Conservation (phyloP, 2,888 invertebrate species). For the Onthophagus sagittarius region DNA sequence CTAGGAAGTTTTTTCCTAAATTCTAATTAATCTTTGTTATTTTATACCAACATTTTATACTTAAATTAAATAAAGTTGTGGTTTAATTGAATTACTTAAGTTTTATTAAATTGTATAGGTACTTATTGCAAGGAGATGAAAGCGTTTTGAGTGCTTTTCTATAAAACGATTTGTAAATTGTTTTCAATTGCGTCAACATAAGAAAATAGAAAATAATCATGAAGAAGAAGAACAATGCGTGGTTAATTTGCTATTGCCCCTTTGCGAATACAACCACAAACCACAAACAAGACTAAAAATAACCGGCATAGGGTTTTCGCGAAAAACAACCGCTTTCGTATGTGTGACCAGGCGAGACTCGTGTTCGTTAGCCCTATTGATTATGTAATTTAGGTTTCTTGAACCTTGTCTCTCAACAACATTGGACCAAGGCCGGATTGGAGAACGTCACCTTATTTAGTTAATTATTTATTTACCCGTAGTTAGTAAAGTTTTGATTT, state of each 20-base stretch:
- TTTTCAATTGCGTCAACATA: too few relatives aligned
- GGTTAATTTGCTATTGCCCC: not conserved
- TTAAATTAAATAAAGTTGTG: too few relatives aligned
- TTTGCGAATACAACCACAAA: not conserved
- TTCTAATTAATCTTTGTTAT: too few relatives aligned
- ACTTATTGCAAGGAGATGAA: too few relatives aligned
- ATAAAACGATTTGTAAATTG: too few relatives aligned
- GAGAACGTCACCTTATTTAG: not conserved
- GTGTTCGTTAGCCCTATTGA: conserved; percentile 11
- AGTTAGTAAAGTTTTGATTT: not conserved
- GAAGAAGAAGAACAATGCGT: not conserved
- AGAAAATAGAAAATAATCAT: not conserved
- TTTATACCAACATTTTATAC: too few relatives aligned
- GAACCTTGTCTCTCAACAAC: not conserved
- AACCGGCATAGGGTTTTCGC: not conserved
- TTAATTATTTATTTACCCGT: not conserved
- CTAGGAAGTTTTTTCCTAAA: too few relatives aligned
- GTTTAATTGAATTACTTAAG: too few relatives aligned
- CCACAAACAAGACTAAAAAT: not conserved
- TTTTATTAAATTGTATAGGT: too few relatives aligned
- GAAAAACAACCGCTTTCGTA: conserved; percentile 1
- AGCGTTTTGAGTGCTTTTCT: too few relatives aligned
- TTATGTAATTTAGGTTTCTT: conserved; percentile 8
- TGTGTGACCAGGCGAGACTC: not conserved
- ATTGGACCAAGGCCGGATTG: conserved; percentile 1